phyloP scores from a whole-genome alignment of 2,113 vertebrate genomes.

The Vidua chalybeata region DNA sequence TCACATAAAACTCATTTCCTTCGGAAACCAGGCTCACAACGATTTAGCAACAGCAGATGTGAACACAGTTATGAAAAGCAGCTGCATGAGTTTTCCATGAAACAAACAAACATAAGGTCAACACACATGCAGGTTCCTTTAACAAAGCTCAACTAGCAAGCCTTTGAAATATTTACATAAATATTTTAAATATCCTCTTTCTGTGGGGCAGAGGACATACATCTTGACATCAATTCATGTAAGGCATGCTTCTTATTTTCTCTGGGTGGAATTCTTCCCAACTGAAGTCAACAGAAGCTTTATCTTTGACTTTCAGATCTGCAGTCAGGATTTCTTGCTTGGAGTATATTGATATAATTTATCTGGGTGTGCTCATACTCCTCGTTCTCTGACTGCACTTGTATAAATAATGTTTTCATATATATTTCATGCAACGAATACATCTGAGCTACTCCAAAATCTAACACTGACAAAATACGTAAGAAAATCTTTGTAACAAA shows the following conservation, averaged over 20 bases:
- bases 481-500: neutral
- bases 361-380: neutral
- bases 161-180: slow-evolving; percentile 46
- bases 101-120: slow-evolving; percentile 56
- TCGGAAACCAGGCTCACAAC: slow-evolving; percentile 33
- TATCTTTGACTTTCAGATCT: neutral
- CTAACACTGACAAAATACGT: neutral
- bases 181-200: slow-evolving; percentile 47
- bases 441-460: neutral
- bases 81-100: neutral
- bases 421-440: neutral
- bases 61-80: slow-evolving; percentile 36
- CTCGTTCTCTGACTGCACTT: neutral
- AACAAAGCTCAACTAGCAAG: slow-evolving; percentile 17
- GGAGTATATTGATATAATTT: neutral
- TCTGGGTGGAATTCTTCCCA: neutral
- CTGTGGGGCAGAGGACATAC: neutral
- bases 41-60: slow-evolving; percentile 44
- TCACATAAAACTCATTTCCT: slow-evolving; percentile 63
- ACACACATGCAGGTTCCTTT: slow-evolving; percentile 13
- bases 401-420: neutral
- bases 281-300: neutral
- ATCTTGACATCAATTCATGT: neutral
- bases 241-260: slow-evolving; percentile 13
- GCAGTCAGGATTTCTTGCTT: neutral